phyloP scores from a whole-genome alignment of 2,797 vertebrate genomes.

The Huso huso region DNA sequence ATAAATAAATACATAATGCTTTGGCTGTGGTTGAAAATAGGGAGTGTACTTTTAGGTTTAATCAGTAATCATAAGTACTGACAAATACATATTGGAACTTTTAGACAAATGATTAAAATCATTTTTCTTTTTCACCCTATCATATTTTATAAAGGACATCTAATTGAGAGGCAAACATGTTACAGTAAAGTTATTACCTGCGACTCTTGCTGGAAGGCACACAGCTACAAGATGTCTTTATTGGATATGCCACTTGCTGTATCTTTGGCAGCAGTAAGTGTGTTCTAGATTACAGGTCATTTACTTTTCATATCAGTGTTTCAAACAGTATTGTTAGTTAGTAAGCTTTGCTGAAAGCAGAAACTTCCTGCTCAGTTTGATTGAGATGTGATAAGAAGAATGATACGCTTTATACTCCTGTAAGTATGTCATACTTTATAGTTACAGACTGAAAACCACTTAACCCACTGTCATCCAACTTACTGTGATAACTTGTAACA shows the following conservation, averaged over 20 bases:
- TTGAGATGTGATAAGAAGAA: neutral
- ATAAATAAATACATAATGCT: neutral
- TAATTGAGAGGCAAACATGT: neutral
- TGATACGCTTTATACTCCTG: too few species aligned
- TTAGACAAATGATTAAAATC: neutral
- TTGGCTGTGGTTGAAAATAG: neutral
- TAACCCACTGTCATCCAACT: too few species aligned
- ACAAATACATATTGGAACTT: neutral
- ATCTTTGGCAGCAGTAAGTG: neutral
- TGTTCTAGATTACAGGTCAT: neutral
- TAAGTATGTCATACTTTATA: too few species aligned
- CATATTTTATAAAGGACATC: neutral
- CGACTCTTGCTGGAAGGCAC: neutral
- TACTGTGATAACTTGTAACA: too few species aligned
- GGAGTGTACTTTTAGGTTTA: neutral
- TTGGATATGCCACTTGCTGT: neutral
- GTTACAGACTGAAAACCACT: too few species aligned
- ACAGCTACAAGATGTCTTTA: neutral
- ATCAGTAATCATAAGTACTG: neutral
- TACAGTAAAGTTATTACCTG: neutral
- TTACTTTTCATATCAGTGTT: neutral
- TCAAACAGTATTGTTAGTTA: neutral
- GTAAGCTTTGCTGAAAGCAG: neutral
- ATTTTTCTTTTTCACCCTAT: neutral
- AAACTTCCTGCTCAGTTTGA: neutral